Percentiles rank a stretch among this genome's conserved stretches.
These are phyloP conservation scores for Spondyliosoma cantharus DNA, from an alignment of 2,797 vertebrate genomes.

Conservation along the genomic window DNA sequence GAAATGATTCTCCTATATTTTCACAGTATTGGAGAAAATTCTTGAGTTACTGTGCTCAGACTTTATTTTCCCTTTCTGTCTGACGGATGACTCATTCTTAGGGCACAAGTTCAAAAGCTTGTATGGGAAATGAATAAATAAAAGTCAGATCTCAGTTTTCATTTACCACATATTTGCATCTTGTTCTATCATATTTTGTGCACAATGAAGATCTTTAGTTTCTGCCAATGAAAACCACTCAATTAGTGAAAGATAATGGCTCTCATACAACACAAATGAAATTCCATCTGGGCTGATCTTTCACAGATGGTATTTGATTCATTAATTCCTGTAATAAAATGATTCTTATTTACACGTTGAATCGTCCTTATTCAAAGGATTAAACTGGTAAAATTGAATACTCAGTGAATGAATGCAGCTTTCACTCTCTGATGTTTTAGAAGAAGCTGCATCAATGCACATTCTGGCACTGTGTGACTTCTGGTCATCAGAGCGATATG, in stretches of 20 bases:
- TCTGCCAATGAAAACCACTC: not conserved
- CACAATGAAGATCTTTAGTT: constrained; percentile 6
- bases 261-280: constrained; percentile 7
- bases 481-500: not conserved
- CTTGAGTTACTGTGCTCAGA: not conserved
- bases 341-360: not conserved
- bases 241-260: constrained; percentile 4
- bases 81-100: constrained; percentile 17
- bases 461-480: not conserved
- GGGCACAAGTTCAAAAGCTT: not conserved
- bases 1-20: constrained; percentile 11
- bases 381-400: not conserved
- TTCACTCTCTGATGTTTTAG: not conserved
- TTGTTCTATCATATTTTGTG: not conserved
- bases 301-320: not conserved
- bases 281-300: constrained; percentile 5
- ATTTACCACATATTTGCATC: not conserved
- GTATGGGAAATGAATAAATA: constrained; percentile 1
- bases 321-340: not conserved
- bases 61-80: constrained; percentile 27
- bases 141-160: not conserved
- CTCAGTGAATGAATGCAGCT: too few species aligned
- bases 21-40: not conserved
- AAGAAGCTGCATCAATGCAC: not conserved
- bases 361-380: not conserved